Evolutionary conservation across 2,113 vertebrate genomes (phyloP).

Genomic region (Daubentonia madagascariensis): DNA sequence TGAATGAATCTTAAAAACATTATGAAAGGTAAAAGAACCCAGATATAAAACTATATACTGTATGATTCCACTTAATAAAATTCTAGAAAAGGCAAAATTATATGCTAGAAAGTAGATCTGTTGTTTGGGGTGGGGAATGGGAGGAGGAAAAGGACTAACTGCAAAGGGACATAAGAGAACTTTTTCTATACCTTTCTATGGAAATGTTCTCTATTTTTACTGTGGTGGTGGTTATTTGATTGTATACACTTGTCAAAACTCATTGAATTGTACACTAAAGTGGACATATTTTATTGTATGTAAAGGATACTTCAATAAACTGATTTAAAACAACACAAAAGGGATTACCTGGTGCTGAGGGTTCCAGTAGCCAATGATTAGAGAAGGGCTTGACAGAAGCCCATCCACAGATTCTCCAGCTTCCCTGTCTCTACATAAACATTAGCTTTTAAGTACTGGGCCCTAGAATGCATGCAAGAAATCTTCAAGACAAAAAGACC

Average conservation of each 20-base stretch:
- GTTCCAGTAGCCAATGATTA: background rate
- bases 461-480: background rate
- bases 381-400: background rate
- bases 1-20: background rate
- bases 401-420: background rate
- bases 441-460: background rate
- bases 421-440: background rate
- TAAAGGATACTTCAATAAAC: background rate
- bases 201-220: background rate
- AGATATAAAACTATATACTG: background rate
- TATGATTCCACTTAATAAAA: background rate
- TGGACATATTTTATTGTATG: background rate
- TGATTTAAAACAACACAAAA: slow-evolving; percentile 10
- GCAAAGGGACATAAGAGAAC: background rate
- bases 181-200: background rate
- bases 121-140: background rate
- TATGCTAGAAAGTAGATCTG: background rate
- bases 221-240: background rate
- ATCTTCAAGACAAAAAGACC: background rate
- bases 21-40: background rate
- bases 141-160: background rate
- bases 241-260: background rate
- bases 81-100: background rate
- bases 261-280: background rate
- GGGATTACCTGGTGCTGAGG: background rate